phyloP scores from a whole-genome alignment of 2,888 invertebrate genomes.

The Drosophila pullipes region DNA sequence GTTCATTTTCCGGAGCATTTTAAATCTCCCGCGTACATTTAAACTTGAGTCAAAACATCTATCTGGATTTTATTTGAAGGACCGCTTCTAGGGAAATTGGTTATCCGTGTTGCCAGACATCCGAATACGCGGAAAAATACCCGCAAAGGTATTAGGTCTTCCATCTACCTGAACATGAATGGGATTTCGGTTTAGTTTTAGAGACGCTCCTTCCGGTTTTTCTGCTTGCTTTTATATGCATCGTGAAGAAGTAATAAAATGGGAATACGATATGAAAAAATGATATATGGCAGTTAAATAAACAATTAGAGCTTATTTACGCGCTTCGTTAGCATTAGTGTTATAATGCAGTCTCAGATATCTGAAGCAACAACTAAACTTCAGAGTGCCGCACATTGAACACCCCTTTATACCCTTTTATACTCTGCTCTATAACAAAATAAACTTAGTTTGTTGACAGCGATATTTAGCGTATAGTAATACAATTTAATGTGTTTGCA shows the following conservation, averaged over 20 bases:
- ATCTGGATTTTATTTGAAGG: constrained; percentile 4
- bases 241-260: constrained; percentile 4
- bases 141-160: constrained; percentile 25
- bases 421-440: too few species aligned
- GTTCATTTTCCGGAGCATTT: background rate
- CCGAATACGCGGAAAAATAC: constrained; percentile 47
- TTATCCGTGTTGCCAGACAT: background rate
- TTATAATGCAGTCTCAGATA: constrained; percentile 9
- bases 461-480: background rate
- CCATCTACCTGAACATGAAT: constrained; percentile 49
- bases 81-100: constrained; percentile 31
- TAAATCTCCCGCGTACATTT: background rate
- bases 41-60: background rate
- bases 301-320: constrained; percentile 17
- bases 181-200: constrained; percentile 48
- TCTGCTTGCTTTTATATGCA: background rate
- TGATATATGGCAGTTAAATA: constrained; percentile 16
- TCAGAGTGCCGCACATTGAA: background rate
- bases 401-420: background rate
- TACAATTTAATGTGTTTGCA: background rate
- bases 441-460: background rate
- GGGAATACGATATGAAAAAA: constrained; percentile 7
- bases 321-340: constrained; percentile 10
- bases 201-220: constrained; percentile 38
- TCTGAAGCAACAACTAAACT: background rate